Base-by-base conservation (phyloP, 2,888 invertebrate species). In the Pollenia labialis region DNA sequence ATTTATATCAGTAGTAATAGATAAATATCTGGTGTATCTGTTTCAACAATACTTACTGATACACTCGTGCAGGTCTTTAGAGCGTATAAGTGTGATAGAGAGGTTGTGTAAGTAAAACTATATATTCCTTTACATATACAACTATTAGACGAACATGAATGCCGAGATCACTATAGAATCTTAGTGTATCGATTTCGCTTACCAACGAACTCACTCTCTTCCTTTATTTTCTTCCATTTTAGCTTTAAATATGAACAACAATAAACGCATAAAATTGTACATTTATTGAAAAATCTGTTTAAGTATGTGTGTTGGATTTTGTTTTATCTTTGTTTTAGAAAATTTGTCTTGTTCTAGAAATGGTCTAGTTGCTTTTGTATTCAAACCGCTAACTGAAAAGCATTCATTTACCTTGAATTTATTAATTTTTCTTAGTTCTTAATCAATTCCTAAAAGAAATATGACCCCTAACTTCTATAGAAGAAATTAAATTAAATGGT, bases 251-350 rank as follows among this genome's bases (percentile, higher is more conserved):
- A 81, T 81, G 81, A 77, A 76, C 71, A 11, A 18, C 18, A 77
- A 74, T 74, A 77, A 85, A 81, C 60, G 66, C 71, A 81, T 77
- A 81, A 68, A 72, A 72, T 85, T 72, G 62, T 81, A 72, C 60
- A 68, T 72, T 81, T 77, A 60, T 68, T 66, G 16, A 7, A 16
- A 66, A 56, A 56, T 46, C 40, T 54, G 16, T 72, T 64, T 54
- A n/a, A 54, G 52, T 16, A 42, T 48, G 66, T 58, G 42, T 83
- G 32, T 46, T 48, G 1, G 18, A 7, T 16, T 62, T 62, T 56
- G 16, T 56, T 68, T 48, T 72, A 12, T 50, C 10, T n/a, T 60
- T 75, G 18, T 64, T 18, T 12, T 52, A 3, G 32, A 62, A 52
- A 42, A 42, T 8, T 56, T 60, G 58, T 16, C 14, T 40, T 50